Percentiles rank a stretch among this genome's conserved stretches.
Evolutionary conservation across 1,140 invertebrate genomes (phyloP).

Genomic region (Matsumurasca onukii): DNA sequence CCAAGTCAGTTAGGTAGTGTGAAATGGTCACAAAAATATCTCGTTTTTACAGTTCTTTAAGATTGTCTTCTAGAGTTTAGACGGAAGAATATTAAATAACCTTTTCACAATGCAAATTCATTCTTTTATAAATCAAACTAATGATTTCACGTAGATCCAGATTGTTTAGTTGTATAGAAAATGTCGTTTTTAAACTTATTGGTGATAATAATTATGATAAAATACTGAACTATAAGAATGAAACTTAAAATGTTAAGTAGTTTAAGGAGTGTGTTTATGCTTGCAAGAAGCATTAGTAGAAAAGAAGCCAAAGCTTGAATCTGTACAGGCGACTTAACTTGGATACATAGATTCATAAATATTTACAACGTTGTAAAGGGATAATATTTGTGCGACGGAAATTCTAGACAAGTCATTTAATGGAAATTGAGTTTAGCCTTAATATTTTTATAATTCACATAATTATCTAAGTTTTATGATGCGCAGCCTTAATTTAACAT

Average conservation of each 20-base stretch:
- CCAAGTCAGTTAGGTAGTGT: not conserved
- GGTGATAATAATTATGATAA: not conserved
- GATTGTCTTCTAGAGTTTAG: not conserved
- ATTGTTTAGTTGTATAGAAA: not conserved
- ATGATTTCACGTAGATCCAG: not conserved
- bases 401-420: too few relatives aligned
- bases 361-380: constrained; percentile 1
- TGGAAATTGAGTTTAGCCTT: too few relatives aligned
- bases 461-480: too few relatives aligned
- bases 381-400: constrained; percentile 10
- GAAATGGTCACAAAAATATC: not conserved
- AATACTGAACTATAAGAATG: not conserved
- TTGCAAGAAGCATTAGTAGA: not conserved
- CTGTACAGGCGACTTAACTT: not conserved
- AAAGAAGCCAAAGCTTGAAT: not conserved
- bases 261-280: not conserved
- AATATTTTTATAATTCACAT: too few relatives aligned
- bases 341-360: not conserved
- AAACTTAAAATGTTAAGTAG: not conserved
- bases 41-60: not conserved
- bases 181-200: not conserved
- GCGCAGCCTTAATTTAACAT: too few relatives aligned
- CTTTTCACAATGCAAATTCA: not conserved
- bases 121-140: not conserved
- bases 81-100: not conserved